Percentiles rank a stretch among this genome's conserved stretches.
phyloP scores from a whole-genome alignment of 2,888 invertebrate species.

The Acrocyrtus sp. region DNA sequence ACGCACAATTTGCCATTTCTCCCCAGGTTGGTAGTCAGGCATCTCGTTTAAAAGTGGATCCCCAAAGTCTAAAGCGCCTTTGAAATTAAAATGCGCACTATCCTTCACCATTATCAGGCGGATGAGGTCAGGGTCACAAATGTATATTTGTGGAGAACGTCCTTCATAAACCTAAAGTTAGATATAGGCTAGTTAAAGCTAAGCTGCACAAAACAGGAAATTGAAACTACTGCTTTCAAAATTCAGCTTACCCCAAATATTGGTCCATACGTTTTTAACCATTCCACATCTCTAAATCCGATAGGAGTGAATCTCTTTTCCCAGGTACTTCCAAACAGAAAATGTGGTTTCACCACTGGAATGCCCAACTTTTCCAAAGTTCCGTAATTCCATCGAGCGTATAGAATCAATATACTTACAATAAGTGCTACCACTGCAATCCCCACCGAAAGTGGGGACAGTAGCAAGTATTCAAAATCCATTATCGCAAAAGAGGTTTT shows the following conservation, averaged over 20 bases:
- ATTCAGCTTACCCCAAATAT: conserved; percentile 54
- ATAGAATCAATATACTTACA: conserved; percentile 1
- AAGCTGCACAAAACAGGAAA: background rate
- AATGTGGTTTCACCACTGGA: conserved; percentile 46
- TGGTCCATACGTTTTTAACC: conserved; percentile 47
- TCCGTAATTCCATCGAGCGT: conserved; percentile 37
- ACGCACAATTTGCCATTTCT: conserved; percentile 14
- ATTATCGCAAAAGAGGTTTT: too few relatives aligned
- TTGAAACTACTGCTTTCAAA: background rate
- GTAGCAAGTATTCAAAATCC: too few relatives aligned
- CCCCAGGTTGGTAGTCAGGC: conserved; percentile 36
- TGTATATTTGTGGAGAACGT: conserved; percentile 28
- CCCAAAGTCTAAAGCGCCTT: conserved; percentile 28
- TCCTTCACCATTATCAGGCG: conserved; percentile 39
- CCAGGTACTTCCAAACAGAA: conserved; percentile 20
- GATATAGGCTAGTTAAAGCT: background rate
- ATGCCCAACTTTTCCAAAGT: conserved; percentile 34
- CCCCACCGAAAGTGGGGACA: too few relatives aligned
- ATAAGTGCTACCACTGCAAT: too few relatives aligned
- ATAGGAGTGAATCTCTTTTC: conserved; percentile 6
- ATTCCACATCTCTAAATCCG: conserved; percentile 43
- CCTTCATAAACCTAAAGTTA: conserved; percentile 50
- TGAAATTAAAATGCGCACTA: conserved; percentile 38
- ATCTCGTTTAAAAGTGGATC: conserved; percentile 47
- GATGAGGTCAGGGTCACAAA: conserved; percentile 45